These are phyloP conservation scores for Ellobius talpinus DNA, from an alignment of 2,113 vertebrate species.

Conservation along the genomic window DNA sequence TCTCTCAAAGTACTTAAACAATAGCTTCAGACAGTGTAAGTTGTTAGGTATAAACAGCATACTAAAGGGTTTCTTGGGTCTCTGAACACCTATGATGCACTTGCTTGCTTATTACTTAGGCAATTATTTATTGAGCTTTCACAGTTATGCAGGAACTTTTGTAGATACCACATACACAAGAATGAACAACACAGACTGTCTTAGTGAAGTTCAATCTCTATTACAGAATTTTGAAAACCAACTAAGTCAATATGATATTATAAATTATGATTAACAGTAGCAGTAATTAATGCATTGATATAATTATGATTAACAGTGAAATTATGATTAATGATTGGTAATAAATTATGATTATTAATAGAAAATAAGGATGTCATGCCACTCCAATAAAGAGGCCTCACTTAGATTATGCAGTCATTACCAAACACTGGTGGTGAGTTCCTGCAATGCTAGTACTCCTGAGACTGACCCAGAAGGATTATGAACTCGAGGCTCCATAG, in stretches of 20 bases:
- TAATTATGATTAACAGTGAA: not conserved
- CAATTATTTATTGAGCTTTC: not conserved
- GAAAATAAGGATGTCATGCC: not conserved
- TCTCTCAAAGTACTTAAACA: not conserved
- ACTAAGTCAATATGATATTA: constrained; percentile 6
- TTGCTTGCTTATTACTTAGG: not conserved
- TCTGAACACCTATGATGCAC: not conserved
- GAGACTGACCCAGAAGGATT: not conserved
- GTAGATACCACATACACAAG: not conserved
- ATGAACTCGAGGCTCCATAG: not conserved
- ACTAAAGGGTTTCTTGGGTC: not conserved
- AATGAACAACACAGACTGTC: not conserved
- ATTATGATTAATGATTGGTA: not conserved
- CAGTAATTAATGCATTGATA: not conserved
- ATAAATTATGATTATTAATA: not conserved
- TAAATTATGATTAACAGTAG: not conserved
- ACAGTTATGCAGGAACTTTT: not conserved
- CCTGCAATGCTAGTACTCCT: not conserved
- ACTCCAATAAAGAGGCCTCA: not conserved
- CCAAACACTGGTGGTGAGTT: not conserved
- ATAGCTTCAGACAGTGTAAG: not conserved
- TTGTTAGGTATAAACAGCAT: not conserved
- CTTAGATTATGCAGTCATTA: not conserved
- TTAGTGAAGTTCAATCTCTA: not conserved
- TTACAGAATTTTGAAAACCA: not conserved